Evolutionary conservation across 2,797 vertebrate genomes (phyloP).

Genomic region (Ciconia nigra): DNA sequence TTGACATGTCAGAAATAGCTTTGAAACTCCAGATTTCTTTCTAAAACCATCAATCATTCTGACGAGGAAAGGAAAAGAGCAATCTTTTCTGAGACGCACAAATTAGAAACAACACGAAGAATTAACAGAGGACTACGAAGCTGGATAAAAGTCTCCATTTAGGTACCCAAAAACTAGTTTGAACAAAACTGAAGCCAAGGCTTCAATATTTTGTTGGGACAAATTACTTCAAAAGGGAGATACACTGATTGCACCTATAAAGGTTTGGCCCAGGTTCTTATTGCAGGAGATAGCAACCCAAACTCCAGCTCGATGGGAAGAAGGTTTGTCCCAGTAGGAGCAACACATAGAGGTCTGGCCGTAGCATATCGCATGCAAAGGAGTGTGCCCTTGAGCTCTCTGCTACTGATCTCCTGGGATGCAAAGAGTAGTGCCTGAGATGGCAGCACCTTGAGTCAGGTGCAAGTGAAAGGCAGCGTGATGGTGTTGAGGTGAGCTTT

Average conservation of each 20-base stretch:
- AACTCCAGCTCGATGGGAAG: background rate
- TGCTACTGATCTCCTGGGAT: background rate
- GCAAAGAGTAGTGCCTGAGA: background rate
- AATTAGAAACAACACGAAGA: background rate
- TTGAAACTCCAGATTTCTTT: background rate
- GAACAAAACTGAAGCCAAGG: background rate
- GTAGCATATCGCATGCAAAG: fast-evolving
- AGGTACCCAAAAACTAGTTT: background rate
- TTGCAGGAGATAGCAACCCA: background rate
- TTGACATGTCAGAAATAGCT: background rate
- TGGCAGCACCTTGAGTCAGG: background rate
- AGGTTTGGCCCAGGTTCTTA: background rate
- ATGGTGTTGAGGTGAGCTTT: background rate
- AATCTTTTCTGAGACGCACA: background rate
- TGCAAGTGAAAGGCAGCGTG: background rate
- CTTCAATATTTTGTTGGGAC: background rate
- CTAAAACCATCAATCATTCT: background rate
- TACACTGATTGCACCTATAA: background rate
- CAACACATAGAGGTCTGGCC: background rate
- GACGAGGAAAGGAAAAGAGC: background rate
- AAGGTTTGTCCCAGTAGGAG: background rate
- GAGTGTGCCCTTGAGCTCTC: background rate
- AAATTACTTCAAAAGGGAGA: background rate
- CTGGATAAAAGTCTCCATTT: background rate
- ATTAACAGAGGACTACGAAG: background rate